These are phyloP conservation scores for Sebastes schlegelii DNA, from an alignment of 2,113 vertebrate species.

Conservation along the genomic window DNA sequence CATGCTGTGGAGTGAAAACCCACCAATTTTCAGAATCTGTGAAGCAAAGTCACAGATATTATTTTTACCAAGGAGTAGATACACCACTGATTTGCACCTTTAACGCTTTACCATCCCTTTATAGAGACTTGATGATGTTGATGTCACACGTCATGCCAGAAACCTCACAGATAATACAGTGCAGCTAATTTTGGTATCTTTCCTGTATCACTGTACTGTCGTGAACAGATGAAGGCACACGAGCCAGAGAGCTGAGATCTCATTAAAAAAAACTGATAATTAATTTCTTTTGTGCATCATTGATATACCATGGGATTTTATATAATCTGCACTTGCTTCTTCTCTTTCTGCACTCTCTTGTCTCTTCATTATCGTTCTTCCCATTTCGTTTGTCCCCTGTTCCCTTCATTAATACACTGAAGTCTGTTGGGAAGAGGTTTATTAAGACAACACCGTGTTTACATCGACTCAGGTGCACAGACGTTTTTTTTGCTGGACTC, in stretches of 20 bases:
- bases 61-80: background rate
- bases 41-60: background rate
- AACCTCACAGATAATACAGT: background rate
- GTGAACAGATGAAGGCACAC: background rate
- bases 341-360: background rate
- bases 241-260: background rate
- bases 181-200: background rate
- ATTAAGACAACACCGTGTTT: slow-evolving; percentile 20
- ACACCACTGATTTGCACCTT: background rate
- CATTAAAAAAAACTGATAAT: slow-evolving; percentile 25
- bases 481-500: background rate
- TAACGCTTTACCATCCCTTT: no score
- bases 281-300: slow-evolving; percentile 14
- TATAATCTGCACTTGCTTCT: background rate
- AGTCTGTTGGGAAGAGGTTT: background rate
- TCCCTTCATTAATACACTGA: background rate
- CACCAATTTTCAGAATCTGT: background rate
- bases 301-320: background rate
- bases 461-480: background rate
- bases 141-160: background rate
- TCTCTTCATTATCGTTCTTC: slow-evolving; percentile 22
- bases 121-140: background rate
- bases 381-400: background rate
- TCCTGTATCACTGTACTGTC: background rate
- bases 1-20: background rate